Evolutionary conservation across 2,113 vertebrate genomes (phyloP), one percentile per base, ranked within the genome.

Genomic region (Chionodraco myersi): DNA sequence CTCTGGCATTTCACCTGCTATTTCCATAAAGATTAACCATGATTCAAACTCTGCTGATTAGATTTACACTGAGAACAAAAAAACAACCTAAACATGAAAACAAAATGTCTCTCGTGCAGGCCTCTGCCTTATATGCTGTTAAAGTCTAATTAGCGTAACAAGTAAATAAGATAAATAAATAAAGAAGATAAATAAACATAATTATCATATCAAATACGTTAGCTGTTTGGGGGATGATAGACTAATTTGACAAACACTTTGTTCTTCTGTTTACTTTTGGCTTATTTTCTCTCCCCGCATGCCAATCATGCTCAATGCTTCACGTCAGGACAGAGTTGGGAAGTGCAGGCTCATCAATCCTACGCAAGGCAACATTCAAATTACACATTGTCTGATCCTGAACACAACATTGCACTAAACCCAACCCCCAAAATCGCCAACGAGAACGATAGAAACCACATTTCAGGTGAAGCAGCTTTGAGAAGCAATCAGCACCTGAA

Each of bases 161-260:
- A n/a, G n/a, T n/a, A 86, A 82, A 79, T 82, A 51, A 88, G 86
- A 88, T 77, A 86, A 86, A 88, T 75, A 87, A 88, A 88, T 21
- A 21, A 21, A 21, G 68, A 88, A 88, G 86, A 88, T 77, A 86
- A 86, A 88, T 75, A 87, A 88, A 88, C 87, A 87, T 92, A 88
- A 91, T 93, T 91, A 92, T 89, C 86, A 90, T 90, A 92, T 92
- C 86, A 86, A 88, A 88, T 86, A 67, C 75, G 58, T 77, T 81
- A 67, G 85, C 86, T 83, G 83, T 75, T 84, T 53, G 80, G 84
- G 74, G 82, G 80, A 77, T 74, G 88, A 89, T 86, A 69, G 87
- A 89, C 76, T 78, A 49, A 88, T 87, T 83, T 88, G 90, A 91
- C 88, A 92, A 88, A 88, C 80, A 81, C 87, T 88, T 92, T 91